Percentiles rank a stretch among this genome's conserved stretches.
phyloP scores from a whole-genome alignment of 1,140 invertebrate species.

The Drosophila sulfurigaster region DNA sequence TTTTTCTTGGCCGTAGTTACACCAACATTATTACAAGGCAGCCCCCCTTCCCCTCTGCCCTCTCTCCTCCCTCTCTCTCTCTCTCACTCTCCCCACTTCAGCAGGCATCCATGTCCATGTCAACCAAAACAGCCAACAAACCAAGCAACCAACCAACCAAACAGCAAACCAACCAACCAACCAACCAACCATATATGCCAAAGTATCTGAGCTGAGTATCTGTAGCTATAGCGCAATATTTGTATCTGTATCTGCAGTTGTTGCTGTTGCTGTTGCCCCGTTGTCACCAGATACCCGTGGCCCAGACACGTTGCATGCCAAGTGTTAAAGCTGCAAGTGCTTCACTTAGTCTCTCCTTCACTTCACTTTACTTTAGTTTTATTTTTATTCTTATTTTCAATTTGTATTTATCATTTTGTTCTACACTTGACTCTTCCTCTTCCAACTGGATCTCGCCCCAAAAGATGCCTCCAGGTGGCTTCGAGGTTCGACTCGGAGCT shows the following conservation, averaged over 20 bases:
- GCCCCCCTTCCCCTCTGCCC: background rate
- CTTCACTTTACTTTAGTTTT: background rate
- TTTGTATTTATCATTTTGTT: too few species aligned
- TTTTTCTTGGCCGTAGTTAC: conserved; percentile 72
- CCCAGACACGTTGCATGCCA: conserved; percentile 51
- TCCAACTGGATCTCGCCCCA: background rate
- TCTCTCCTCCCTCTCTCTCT: too few species aligned
- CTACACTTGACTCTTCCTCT: too few species aligned
- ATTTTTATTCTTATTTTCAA: too few species aligned
- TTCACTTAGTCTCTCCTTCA: conserved; percentile 31
- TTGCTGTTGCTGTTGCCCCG: conserved; percentile 18
- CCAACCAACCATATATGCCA: background rate
- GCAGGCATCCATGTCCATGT: background rate
- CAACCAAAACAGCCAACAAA: background rate
- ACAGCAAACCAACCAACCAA: background rate
- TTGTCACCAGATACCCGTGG: conserved; percentile 73
- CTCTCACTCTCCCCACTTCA: background rate
- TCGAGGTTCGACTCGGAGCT: too few species aligned
- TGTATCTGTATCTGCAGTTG: conserved; percentile 40
- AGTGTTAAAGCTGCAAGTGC: conserved; percentile 78
- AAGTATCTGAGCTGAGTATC: conserved; percentile 15
- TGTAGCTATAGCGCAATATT: conserved; percentile 16
- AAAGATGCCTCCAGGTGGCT: background rate
- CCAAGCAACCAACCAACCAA: background rate
- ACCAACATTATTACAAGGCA: conserved; percentile 60